Evolutionary conservation across 2,888 invertebrate genomes (phyloP).

Genomic region (Caenorhabditis afra): DNA sequence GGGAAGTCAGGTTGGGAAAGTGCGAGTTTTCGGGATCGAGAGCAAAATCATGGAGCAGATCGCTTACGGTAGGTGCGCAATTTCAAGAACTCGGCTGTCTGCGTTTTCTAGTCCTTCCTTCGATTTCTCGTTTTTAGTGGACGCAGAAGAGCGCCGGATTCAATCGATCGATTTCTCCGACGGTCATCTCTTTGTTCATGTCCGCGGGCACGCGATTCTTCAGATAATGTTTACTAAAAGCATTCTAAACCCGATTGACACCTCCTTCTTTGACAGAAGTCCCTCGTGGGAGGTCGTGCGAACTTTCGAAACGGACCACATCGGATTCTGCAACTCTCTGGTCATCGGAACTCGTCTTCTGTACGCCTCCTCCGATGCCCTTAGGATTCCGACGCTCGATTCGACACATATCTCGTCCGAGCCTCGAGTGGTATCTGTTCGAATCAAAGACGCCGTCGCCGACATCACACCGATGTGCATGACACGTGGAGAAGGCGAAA

Average conservation of each 20-base stretch:
- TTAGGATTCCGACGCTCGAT: slow-evolving; percentile 10
- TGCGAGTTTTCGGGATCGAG: slow-evolving; percentile 13
- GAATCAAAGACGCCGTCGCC: background rate
- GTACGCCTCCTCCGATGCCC: slow-evolving; percentile 12
- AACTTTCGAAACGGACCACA: slow-evolving; percentile 25
- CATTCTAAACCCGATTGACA: too few relatives aligned
- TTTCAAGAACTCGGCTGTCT: background rate
- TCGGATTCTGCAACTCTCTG: slow-evolving; percentile 53
- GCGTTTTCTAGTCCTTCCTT: background rate
- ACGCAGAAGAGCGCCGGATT: slow-evolving; percentile 30
- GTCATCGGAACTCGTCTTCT: slow-evolving; percentile 1
- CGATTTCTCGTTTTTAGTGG: slow-evolving; percentile 14
- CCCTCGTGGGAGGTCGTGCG: slow-evolving; percentile 4
- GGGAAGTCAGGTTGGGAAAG: slow-evolving; percentile 40
- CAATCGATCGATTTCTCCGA: slow-evolving; percentile 19
- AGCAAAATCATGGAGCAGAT: slow-evolving; percentile 17
- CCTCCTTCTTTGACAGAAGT: background rate
- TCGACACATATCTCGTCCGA: background rate
- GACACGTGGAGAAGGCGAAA: slow-evolving; percentile 18
- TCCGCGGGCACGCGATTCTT: slow-evolving; percentile 37
- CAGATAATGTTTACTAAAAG: background rate
- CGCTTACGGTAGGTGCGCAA: slow-evolving; percentile 27
- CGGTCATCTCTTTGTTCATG: slow-evolving; percentile 26
- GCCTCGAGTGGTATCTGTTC: background rate
- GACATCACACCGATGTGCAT: slow-evolving; percentile 42